Evolutionary conservation across 2,888 invertebrate species (phyloP), one percentile per base, ranked within the genome.

Genomic region (Linyphia triangularis): DNA sequence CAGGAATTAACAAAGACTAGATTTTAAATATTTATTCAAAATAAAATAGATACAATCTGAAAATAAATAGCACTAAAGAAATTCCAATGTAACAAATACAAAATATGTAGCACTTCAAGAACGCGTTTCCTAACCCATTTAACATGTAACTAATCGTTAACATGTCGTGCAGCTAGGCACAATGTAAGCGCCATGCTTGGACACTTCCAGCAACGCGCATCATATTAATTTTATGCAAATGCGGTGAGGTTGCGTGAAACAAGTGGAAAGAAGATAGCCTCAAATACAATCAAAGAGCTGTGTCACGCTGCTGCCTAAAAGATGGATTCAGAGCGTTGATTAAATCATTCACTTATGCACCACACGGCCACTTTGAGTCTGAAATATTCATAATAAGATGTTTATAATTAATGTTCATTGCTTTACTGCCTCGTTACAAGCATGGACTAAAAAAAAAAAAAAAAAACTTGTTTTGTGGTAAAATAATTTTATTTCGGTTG

Each of bases 271-370:
- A 51, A n/a, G 5, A 16, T 51, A 51, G n/a, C 51, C 16, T n/a
- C 51, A 51, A 16, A 13, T 5, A 51, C n/a, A n/a, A n/a, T n/a
- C n/a, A 16, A 51, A 51, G 51, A 51, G n/a, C 51, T 3, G 16
- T 51, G 51, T 51, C 51, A 51, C n/a, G 51, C n/a, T n/a, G n/a
- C n/a, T n/a, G n/a, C n/a, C n/a, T 51, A 51, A 16, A 51, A 51
- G n/a, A 51, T 51, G n/a, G 5, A 51, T 51, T 16, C 51, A 13
- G 5, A 5, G 51, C n/a, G 67, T 19, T 67, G 67, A 67, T 67
- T 67, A 67, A 67, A 33, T 67, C 67, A 30, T 33, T 33, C 33
- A 10, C 30, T 16, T 67, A 67, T 67, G 67, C 67, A 16, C n/a
- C 7, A 33, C 67, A 33, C 63, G 67, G 33, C n/a, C 4, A n/a